These are phyloP conservation scores for Takifugu rubripes DNA, from an alignment of 2,797 vertebrate genomes.

Conservation along the genomic window DNA sequence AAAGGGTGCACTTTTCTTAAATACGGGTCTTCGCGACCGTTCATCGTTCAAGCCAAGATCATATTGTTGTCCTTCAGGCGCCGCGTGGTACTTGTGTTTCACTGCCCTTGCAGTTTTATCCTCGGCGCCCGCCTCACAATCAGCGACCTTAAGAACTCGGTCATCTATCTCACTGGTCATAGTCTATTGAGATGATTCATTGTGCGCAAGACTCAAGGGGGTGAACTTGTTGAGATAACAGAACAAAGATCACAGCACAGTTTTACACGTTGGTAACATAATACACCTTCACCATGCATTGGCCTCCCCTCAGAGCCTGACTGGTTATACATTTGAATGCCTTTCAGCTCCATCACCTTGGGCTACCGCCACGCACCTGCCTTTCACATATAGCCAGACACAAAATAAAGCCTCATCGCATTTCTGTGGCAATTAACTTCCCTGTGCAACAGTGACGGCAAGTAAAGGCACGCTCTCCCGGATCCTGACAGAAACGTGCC, in stretches of 20 bases:
- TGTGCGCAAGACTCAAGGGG: slow-evolving; percentile 42
- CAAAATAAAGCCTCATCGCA: slow-evolving; percentile 16
- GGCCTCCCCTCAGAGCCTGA: slow-evolving; percentile 19
- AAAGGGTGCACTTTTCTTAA: slow-evolving; percentile 15
- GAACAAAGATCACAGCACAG: slow-evolving; percentile 13
- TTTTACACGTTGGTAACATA: slow-evolving; percentile 1
- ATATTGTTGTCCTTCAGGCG: slow-evolving; percentile 33
- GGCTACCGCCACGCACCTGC: slow-evolving; percentile 61
- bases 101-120: slow-evolving; percentile 51
- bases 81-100: slow-evolving; percentile 23
- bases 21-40: slow-evolving; percentile 32
- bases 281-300: slow-evolving; percentile 58
- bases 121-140: slow-evolving; percentile 35
- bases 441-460: slow-evolving; percentile 45
- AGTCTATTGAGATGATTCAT: slow-evolving; percentile 56
- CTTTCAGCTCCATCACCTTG: slow-evolving; percentile 68
- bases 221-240: slow-evolving; percentile 43
- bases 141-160: slow-evolving; percentile 50
- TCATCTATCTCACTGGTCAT: slow-evolving; percentile 58
- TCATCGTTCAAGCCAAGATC: slow-evolving; percentile 27
- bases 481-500: slow-evolving; percentile 55
- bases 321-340: slow-evolving; percentile 56
- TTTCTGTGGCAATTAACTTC: slow-evolving; percentile 71
- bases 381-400: slow-evolving; percentile 46
- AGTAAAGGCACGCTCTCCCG: slow-evolving; percentile 30